Evolutionary conservation across 1,140 invertebrate species (phyloP).

Genomic region (Rhizoglyphus robini): DNA sequence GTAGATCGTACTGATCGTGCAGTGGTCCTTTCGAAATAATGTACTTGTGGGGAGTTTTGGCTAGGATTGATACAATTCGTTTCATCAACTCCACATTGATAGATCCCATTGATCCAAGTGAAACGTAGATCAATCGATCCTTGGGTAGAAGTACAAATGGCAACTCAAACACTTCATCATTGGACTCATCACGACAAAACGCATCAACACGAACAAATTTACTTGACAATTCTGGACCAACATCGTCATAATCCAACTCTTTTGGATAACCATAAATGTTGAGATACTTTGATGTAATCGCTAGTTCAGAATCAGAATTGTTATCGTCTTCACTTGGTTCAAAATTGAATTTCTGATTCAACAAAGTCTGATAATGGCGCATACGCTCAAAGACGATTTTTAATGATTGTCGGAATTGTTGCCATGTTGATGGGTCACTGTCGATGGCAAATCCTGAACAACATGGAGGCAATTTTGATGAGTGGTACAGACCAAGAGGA

Average conservation of each 20-base stretch:
- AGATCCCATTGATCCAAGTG: too few relatives aligned
- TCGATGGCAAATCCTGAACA: too few relatives aligned
- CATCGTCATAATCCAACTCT: too few relatives aligned
- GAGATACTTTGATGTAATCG: not conserved
- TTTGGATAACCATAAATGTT: too few relatives aligned
- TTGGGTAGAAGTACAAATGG: too few relatives aligned
- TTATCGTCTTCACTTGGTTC: constrained; percentile 23
- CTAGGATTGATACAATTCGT: not conserved
- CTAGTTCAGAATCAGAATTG: constrained; percentile 20
- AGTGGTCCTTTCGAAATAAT: constrained; percentile 21
- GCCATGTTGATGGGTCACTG: too few relatives aligned
- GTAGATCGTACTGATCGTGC: too few relatives aligned
- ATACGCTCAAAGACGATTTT: too few relatives aligned
- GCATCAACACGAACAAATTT: not conserved
- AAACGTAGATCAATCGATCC: constrained; percentile 18
- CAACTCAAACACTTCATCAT: not conserved
- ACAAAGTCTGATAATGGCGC: constrained; percentile 22
- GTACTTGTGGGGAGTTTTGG: constrained; percentile 6
- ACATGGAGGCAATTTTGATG: not conserved
- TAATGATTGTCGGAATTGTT: too few relatives aligned
- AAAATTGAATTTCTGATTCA: constrained; percentile 21
- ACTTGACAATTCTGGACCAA: not conserved
- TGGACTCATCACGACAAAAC: too few relatives aligned
- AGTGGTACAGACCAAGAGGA: not conserved
- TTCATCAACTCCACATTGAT: too few relatives aligned